Conservation (phyloP, 2,797 vertebrate genomes). For the Sebastes minor region DNA sequence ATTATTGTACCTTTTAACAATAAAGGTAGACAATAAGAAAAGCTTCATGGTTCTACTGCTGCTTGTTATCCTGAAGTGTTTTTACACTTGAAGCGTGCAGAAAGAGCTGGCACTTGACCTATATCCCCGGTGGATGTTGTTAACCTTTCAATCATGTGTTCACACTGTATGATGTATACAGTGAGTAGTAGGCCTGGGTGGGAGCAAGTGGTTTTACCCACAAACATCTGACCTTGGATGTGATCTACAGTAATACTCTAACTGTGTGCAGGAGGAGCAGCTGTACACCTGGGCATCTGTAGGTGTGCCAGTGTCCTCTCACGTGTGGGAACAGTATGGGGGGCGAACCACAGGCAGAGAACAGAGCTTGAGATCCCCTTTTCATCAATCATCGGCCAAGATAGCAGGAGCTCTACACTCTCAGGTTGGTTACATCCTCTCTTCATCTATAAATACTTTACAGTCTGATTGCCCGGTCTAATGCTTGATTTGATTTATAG, state of each 20-base stretch:
- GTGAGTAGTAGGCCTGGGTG: not conserved
- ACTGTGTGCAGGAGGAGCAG: slow-evolving; percentile 88
- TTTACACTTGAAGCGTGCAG: not conserved
- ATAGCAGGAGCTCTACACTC: slow-evolving; percentile 14
- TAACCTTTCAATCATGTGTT: not conserved
- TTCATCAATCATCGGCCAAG: slow-evolving; percentile 62
- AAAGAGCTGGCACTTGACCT: not conserved
- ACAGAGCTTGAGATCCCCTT: slow-evolving; percentile 76
- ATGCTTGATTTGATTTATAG: not conserved
- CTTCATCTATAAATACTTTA: slow-evolving; percentile 2
- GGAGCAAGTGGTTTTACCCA: not conserved
- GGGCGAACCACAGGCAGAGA: slow-evolving; percentile 82
- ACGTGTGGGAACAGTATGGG: slow-evolving; percentile 86
- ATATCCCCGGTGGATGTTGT: not conserved
- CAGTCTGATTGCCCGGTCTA: not conserved
- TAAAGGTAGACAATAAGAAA: not conserved
- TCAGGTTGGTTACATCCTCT: slow-evolving; percentile 59
- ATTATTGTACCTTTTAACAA: not conserved
- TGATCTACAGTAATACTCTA: not conserved
- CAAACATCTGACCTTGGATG: not conserved
- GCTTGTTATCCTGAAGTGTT: slow-evolving; percentile 12
- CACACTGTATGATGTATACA: not conserved
- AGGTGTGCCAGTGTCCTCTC: slow-evolving; percentile 85
- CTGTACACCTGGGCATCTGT: slow-evolving; percentile 94
- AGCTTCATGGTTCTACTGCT: not conserved